Evolutionary conservation across 2,888 invertebrate species (phyloP).

Genomic region (Cryptocheilus praepositus): DNA sequence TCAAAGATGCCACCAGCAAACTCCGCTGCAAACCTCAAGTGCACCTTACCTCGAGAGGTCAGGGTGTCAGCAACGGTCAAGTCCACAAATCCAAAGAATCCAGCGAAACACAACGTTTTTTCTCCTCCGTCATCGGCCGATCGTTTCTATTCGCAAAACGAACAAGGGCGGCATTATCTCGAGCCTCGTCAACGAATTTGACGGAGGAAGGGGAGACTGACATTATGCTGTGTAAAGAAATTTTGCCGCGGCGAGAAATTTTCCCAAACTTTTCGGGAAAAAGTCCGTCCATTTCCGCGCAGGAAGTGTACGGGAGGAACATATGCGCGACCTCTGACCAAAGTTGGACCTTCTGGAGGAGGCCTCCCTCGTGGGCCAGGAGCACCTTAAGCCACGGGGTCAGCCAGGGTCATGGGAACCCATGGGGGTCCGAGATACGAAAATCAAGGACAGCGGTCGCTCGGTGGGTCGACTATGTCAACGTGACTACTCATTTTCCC

Average conservation of each 20-base stretch:
- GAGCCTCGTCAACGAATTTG: constrained; percentile 7
- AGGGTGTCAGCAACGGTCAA: constrained; percentile 13
- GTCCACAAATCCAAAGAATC: neutral
- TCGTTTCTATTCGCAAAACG: neutral
- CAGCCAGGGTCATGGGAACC: constrained; percentile 72
- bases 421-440: constrained; percentile 67
- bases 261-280: constrained; percentile 58
- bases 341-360: constrained; percentile 39
- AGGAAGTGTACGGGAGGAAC: constrained; percentile 50
- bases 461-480: constrained; percentile 33
- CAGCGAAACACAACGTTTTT: neutral
- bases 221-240: constrained; percentile 8
- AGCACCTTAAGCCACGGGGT: constrained; percentile 62
- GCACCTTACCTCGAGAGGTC: neutral
- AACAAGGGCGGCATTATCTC: constrained; percentile 33
- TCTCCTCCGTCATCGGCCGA: neutral
- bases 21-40: too few relatives aligned
- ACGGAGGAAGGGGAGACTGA: constrained; percentile 19
- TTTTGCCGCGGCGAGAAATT: too few relatives aligned
- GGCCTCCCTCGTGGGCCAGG: constrained; percentile 38
- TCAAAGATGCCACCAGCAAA: too few relatives aligned
- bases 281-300: constrained; percentile 39
- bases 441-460: constrained; percentile 1
- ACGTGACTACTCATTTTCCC: constrained; percentile 27
- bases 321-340: constrained; percentile 66